Base-by-base conservation (phyloP, 1,140 invertebrate species). In the Drosophila kepulauana region DNA sequence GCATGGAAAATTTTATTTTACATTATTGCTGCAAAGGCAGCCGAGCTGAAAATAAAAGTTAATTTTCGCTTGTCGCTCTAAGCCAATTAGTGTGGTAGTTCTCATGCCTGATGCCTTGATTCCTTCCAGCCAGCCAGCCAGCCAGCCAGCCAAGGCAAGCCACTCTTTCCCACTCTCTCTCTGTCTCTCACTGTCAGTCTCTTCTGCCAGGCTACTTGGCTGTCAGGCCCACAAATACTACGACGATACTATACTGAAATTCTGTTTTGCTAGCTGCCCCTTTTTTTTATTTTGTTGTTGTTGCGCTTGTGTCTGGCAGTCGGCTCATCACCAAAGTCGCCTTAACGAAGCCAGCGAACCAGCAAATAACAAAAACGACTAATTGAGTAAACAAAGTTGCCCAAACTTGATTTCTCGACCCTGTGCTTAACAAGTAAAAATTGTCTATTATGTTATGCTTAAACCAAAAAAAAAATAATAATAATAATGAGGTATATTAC, bases 11-110 rank as follows among this genome's bases (percentile, higher is more conserved):
- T 81, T 85, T 63, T 79, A 72, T 82, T 82, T 82, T 78, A 75
- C 65, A 74, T 78, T 66, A 81, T 82, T 73, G 70, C 51, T 75
- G 66, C 56, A 77, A 38, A 69, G 61, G 74, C 68, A 76, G 74
- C 67, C 75, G 58, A 68, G 59, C 63, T 75, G 76, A 76, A 86
- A 87, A 87, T 81, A 86, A 87, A 87, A 88, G 82, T 89, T 88
- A 84, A 88, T 88, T 88, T 89, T 88, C 84, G 85, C 80, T 84
- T 88, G 84, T 88, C 84, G 84, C 84, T 88, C 85, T 88, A 89
- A 88, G 84, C 84, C 84, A 88, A 88, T 88, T 88, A 88, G 85
- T 88, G 82, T 70, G 76, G 72, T 67, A 75, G 58, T 56, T 48
- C 13, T 10, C 62, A n/a, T 45, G 5, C 38, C 35, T 10, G 35